Conservation (phyloP, 2,888 invertebrate species). For the Diabrotica balteata region DNA sequence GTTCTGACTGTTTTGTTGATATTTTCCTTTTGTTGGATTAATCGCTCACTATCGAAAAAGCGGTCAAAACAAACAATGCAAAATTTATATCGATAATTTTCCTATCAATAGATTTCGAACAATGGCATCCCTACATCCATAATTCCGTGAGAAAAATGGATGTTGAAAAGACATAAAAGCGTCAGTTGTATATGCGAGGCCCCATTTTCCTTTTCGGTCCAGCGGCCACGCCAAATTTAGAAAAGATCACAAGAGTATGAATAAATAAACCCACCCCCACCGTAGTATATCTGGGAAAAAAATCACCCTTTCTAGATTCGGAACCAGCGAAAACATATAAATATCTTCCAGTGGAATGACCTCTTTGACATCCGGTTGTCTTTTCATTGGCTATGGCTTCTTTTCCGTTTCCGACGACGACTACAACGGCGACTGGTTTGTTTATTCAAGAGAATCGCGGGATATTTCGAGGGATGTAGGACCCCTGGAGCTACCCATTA, state of each 20-base stretch:
- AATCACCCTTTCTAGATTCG: constrained; percentile 51
- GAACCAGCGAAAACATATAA: constrained; percentile 56
- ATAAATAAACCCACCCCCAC: constrained; percentile 52
- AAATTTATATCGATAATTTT: constrained; percentile 14
- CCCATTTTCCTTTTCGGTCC: constrained; percentile 41
- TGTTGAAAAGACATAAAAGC: constrained; percentile 17
- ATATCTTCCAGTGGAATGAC: constrained; percentile 58
- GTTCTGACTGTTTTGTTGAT: too few relatives aligned
- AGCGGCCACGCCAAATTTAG: constrained; percentile 38
- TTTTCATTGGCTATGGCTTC: constrained; percentile 53
- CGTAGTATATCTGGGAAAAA: constrained; percentile 48
- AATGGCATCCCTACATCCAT: constrained; percentile 9
- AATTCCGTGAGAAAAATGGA: constrained; percentile 26
- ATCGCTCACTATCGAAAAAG: too few relatives aligned
- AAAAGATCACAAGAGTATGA: constrained; percentile 45
- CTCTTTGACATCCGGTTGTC: constrained; percentile 56
- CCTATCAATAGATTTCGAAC: constrained; percentile 15
- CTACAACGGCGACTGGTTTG: constrained; percentile 42
- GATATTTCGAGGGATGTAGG: constrained; percentile 28
- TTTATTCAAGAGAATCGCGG: constrained; percentile 48
- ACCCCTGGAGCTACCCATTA: constrained; percentile 17
- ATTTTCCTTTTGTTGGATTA: too few relatives aligned
- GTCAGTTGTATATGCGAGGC: constrained; percentile 11
- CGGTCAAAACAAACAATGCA: constrained; percentile 19
- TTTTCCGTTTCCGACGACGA: constrained; percentile 55